These are phyloP conservation scores for Lamprotornis superbus DNA, from an alignment of 2,113 vertebrate genomes.

Conservation along the genomic window DNA sequence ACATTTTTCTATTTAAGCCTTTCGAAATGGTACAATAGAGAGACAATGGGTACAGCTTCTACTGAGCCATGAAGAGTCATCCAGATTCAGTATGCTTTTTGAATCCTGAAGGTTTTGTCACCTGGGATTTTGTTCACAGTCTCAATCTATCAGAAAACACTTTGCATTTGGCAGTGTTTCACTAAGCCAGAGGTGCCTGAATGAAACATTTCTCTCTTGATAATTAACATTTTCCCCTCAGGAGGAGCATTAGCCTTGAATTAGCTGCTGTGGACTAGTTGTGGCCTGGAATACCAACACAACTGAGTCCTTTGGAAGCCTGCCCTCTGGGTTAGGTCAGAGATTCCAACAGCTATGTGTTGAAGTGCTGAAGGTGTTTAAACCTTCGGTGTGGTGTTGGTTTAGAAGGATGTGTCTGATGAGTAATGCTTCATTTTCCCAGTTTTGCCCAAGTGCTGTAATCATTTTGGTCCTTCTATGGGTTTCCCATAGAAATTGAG, in stretches of 20 bases:
- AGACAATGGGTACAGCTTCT: neutral
- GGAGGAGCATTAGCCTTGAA: neutral
- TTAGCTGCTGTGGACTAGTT: neutral
- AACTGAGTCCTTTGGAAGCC: neutral
- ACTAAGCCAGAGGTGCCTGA: neutral
- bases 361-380: neutral
- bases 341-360: neutral
- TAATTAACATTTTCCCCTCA: neutral
- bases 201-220: neutral
- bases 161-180: neutral
- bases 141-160: neutral
- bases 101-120: neutral
- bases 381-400: rapidly evolving
- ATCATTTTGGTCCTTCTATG: neutral
- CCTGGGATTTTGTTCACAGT: neutral
- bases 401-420: neutral
- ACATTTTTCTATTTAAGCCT: neutral
- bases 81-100: neutral
- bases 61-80: neutral
- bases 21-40: neutral
- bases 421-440: neutral
- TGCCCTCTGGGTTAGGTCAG: neutral
- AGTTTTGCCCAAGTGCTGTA: neutral
- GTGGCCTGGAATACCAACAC: neutral
- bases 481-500: neutral